A percentile compares a stretch with the other conserved stretches of the same genome.
These are phyloP conservation scores for Elephas maximus DNA, from an alignment of 2,113 vertebrate genomes.

Conservation along the genomic window DNA sequence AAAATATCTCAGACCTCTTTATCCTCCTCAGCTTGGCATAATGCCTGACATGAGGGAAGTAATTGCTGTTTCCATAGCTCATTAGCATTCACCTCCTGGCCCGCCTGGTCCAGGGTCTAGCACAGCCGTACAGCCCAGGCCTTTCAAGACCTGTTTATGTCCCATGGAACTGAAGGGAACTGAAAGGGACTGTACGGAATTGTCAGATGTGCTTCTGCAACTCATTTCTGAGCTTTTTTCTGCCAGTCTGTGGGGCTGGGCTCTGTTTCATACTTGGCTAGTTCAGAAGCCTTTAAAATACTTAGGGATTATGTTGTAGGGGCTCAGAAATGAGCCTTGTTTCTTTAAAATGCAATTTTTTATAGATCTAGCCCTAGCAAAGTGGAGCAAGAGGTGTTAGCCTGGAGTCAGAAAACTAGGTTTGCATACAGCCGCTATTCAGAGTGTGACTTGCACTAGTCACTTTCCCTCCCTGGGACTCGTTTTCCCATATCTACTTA, in stretches of 20 bases:
- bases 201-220: conserved; percentile 68
- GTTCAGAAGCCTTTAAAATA: conserved; percentile 54
- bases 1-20: conserved; percentile 80
- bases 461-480: background rate
- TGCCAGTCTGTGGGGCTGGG: conserved; percentile 52
- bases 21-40: conserved; percentile 67
- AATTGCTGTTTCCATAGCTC: conserved; percentile 76
- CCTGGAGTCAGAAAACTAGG: background rate
- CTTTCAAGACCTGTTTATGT: conserved; percentile 74
- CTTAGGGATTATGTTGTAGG: conserved; percentile 44
- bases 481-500: background rate
- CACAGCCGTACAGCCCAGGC: conserved; percentile 3
- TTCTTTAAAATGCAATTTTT: conserved; percentile 56
- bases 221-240: conserved; percentile 64
- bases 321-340: conserved; percentile 38
- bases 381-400: background rate
- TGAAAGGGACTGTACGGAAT: conserved; percentile 52
- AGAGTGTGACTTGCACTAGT: background rate
- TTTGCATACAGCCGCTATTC: background rate
- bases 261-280: conserved; percentile 61
- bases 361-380: background rate
- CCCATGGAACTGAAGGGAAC: conserved; percentile 49
- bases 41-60: conserved; percentile 65
- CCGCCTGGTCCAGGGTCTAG: conserved; percentile 40
- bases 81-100: conserved; percentile 76